Evolutionary conservation across 1,140 invertebrate genomes (phyloP), one percentile per base, ranked within the genome.

Genomic region (Drosophila sproati): DNA sequence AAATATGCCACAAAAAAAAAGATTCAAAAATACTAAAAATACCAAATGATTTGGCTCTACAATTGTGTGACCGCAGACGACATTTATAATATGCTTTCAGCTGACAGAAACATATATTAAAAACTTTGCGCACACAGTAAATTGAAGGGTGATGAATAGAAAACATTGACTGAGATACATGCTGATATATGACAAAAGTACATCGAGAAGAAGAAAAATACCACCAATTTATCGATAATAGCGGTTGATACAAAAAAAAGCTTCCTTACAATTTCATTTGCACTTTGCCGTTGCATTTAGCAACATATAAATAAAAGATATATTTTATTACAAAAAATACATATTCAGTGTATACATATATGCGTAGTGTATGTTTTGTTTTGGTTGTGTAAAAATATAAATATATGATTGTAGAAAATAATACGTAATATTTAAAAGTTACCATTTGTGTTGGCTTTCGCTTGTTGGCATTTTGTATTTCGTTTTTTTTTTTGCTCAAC

Each of bases 271-370:
- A 7, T 50, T 41, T 47, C 35, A 54, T 31, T 41, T 69, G 31
- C n/a, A 55, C 61, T 60, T 57, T 50, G 10, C n/a, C 28, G 66
- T 56, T 66, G 69, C 69, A 29, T 43, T 57, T 28, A 28, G 68
- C 59, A 62, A 73, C 71, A 20, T 47, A 37, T 54, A 68, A 66
- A 78, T 74, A 67, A 76, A 59, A 43, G 57, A 67, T 72, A 62
- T 60, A 67, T 47, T 81, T 87, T 88, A 88, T 88, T 87, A 80
- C 66, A 87, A 87, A 87, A 87, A 87, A 87, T 88, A 82, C 69
- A 82, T 79, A 64, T 79, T 56, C 60, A 63, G 71, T 79, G 78
- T 82, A 70, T 80, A 78, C 62, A 86, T 86, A 68, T 78, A 79
- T 79, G 76, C 50, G 76, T 60, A 85, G 75, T 82, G 73, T 83